phyloP scores from a whole-genome alignment of 2,797 vertebrate genomes.

The Karalla daura region DNA sequence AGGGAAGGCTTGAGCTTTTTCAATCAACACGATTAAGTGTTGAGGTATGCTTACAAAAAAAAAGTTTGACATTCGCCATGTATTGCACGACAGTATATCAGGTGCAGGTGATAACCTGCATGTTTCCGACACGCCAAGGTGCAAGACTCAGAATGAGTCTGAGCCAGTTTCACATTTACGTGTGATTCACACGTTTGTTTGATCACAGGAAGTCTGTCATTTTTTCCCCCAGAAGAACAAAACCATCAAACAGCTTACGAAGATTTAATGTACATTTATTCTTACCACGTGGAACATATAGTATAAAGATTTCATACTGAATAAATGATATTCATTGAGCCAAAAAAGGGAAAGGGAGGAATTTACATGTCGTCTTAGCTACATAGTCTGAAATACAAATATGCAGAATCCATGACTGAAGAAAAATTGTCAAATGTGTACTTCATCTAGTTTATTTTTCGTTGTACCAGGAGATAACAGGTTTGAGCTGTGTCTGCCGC shows the following conservation, averaged over 20 bases:
- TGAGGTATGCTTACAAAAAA: no score
- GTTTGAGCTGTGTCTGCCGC: conserved; percentile 81
- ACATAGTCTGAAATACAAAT: conserved; percentile 99
- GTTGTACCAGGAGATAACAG: conserved; percentile 87
- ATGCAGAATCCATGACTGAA: conserved; percentile 99
- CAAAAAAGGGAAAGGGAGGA: conserved; percentile 99
- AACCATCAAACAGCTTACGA: conserved; percentile 98
- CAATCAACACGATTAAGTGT: no score
- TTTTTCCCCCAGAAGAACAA: conserved; percentile 78
- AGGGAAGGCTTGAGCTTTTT: no score
- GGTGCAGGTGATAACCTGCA: no score
- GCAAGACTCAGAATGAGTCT: no score
- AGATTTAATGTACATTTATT: conserved; percentile 99
- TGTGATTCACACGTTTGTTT: conserved; percentile 4
- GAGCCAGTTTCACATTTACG: background rate
- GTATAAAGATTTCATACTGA: conserved; percentile 99
- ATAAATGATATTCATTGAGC: conserved; percentile 99
- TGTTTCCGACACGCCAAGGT: no score
- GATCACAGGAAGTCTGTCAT: background rate
- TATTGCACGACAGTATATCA: no score
- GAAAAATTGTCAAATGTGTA: conserved; percentile 96
- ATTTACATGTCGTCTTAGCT: conserved; percentile 99
- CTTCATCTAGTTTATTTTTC: conserved; percentile 92
- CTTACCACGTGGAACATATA: conserved; percentile 99
- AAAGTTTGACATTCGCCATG: no score